phyloP scores from a whole-genome alignment of 2,888 invertebrate genomes.

The Plusia festucae region DNA sequence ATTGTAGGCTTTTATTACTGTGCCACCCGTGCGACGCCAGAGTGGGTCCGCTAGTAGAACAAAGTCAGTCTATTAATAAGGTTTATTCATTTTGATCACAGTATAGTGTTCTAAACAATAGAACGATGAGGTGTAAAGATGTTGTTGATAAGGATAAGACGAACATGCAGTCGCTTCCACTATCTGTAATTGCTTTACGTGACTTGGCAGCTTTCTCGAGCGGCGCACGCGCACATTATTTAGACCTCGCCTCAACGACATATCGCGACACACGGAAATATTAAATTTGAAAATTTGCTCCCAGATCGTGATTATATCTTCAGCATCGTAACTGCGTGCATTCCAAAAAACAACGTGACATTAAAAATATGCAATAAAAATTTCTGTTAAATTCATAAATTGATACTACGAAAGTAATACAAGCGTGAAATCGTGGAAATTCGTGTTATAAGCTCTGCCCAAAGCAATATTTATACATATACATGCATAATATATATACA shows the following conservation, averaged over 20 bases:
- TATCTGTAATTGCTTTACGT: conserved; percentile 69
- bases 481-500: no score
- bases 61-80: conserved; percentile 10
- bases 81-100: conserved; percentile 37
- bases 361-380: background rate
- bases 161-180: conserved; percentile 46
- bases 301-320: conserved; percentile 11
- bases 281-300: conserved; percentile 38
- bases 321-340: background rate
- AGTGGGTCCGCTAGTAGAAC: no score
- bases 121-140: conserved; percentile 56
- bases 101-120: conserved; percentile 55
- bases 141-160: conserved; percentile 59
- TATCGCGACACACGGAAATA: conserved; percentile 38
- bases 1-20: no score
- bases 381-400: no score
- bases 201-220: conserved; percentile 70
- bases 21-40: no score
- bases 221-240: conserved; percentile 48
- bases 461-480: no score
- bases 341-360: background rate
- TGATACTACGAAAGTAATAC: no score
- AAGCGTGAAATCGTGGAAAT: no score
- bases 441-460: no score
- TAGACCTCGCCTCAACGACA: conserved; percentile 33